phyloP scores from a whole-genome alignment of 2,888 invertebrate genomes.

The Orthosia cruda region DNA sequence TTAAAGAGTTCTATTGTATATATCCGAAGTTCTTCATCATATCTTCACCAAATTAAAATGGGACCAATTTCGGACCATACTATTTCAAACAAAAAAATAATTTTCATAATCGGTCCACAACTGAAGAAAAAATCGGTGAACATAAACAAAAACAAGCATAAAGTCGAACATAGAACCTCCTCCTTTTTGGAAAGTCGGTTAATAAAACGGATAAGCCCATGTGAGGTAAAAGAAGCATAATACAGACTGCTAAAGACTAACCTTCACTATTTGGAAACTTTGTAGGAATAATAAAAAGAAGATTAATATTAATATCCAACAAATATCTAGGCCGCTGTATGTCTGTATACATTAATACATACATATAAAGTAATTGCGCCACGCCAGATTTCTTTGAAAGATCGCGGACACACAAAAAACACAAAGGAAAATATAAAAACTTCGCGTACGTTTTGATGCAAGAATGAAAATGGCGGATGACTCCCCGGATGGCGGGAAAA shows the following conservation, averaged over 20 bases:
- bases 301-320: slow-evolving; percentile 41
- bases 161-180: no score
- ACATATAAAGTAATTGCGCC: slow-evolving; percentile 40
- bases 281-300: slow-evolving; percentile 15
- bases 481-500: slow-evolving; percentile 81
- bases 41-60: no score
- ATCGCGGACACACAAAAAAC: slow-evolving; percentile 53
- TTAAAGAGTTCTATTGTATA: no score
- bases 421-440: slow-evolving; percentile 72
- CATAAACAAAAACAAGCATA: no score
- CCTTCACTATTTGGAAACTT: slow-evolving; percentile 19
- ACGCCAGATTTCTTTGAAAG: slow-evolving; percentile 54
- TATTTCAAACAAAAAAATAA: no score
- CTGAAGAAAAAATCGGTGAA: no score
- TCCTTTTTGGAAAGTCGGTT: no score
- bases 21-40: no score
- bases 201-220: slow-evolving; percentile 23
- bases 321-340: slow-evolving; percentile 31
- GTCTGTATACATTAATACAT: background rate
- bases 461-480: slow-evolving; percentile 82
- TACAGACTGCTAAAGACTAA: background rate
- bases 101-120: no score
- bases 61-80: no score
- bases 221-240: slow-evolving; percentile 20
- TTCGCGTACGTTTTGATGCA: slow-evolving; percentile 74